phyloP scores from a whole-genome alignment of 2,888 invertebrate genomes.

The Acleris holmiana region DNA sequence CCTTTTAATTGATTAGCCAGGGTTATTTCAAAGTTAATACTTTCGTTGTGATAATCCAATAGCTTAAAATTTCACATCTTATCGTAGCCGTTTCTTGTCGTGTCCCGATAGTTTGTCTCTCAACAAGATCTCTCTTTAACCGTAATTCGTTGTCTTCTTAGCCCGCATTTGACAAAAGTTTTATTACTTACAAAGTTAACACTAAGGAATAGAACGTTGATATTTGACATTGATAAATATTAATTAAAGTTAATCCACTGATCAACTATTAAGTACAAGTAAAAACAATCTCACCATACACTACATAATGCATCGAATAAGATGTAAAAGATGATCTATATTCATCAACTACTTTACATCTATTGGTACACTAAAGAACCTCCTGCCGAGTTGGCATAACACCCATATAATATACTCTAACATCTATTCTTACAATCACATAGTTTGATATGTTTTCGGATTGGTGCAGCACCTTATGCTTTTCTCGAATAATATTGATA shows the following conservation, averaged over 20 bases:
- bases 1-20: too few species aligned
- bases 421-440: slow-evolving; percentile 68
- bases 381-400: slow-evolving; percentile 47
- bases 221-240: slow-evolving; percentile 1
- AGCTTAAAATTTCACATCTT: too few species aligned
- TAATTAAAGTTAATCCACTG: background rate
- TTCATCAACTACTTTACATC: slow-evolving; percentile 23
- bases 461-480: slow-evolving; percentile 75
- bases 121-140: slow-evolving; percentile 10
- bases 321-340: slow-evolving; percentile 24
- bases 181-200: slow-evolving; percentile 37
- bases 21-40: too few species aligned
- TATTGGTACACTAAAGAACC: slow-evolving; percentile 33
- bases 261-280: slow-evolving; percentile 20
- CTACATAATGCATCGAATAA: slow-evolving; percentile 11
- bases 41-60: too few species aligned
- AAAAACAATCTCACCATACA: slow-evolving; percentile 22
- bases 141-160: slow-evolving; percentile 77
- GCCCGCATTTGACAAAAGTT: slow-evolving; percentile 83
- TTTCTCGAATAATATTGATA: slow-evolving; percentile 54
- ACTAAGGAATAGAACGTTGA: slow-evolving; percentile 32
- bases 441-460: slow-evolving; percentile 78
- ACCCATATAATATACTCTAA: slow-evolving; percentile 54
- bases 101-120: slow-evolving; percentile 13
- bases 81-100: too few species aligned